These are phyloP conservation scores for Hermaeophaga mercurialis DNA, from an alignment of 2,888 invertebrate species.

Conservation along the genomic window DNA sequence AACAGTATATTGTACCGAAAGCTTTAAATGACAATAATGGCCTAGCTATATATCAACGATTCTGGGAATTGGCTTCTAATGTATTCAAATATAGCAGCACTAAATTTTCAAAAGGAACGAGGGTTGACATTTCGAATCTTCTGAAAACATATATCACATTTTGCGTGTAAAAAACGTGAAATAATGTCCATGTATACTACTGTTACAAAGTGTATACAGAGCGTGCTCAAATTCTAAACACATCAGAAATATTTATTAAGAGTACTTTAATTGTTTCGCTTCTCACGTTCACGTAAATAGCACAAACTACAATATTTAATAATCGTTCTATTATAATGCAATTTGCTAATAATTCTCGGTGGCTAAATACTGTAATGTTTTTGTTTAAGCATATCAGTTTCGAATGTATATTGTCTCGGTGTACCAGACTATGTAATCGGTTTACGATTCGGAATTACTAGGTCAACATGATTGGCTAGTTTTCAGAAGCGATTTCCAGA, in stretches of 20 bases:
- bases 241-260: too few relatives aligned
- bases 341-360: too few relatives aligned
- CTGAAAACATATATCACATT: neutral
- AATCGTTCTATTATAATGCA: too few relatives aligned
- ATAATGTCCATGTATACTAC: too few relatives aligned
- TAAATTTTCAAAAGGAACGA: neutral
- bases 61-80: neutral
- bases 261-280: too few relatives aligned
- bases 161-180: neutral
- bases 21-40: too few relatives aligned
- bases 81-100: neutral
- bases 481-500: constrained; percentile 23
- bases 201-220: too few relatives aligned
- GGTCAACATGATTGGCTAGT: constrained; percentile 20
- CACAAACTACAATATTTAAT: too few relatives aligned
- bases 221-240: too few relatives aligned
- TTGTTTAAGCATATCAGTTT: constrained; percentile 8
- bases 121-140: neutral
- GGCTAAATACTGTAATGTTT: neutral
- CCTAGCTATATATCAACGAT: neutral
- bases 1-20: too few relatives aligned
- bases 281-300: too few relatives aligned
- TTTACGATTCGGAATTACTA: constrained; percentile 26
- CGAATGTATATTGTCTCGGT: constrained; percentile 21
- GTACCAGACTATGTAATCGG: constrained; percentile 27